These are phyloP conservation scores for Eucidaris tribuloides DNA, from an alignment of 35 echinoderm and acorn worm genomes.

Conservation along the genomic window DNA sequence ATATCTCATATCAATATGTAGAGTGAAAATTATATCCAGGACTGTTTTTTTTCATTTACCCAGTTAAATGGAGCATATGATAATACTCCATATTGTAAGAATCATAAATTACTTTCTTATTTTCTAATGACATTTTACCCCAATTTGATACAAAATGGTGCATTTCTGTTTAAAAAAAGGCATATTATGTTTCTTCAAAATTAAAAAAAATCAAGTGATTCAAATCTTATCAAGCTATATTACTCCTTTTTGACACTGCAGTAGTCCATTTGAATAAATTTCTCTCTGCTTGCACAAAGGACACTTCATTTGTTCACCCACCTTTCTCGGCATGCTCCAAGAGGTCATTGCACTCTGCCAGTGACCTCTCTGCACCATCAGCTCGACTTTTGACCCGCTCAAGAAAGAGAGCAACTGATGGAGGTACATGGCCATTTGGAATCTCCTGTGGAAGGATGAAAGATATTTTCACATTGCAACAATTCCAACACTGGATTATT, in stretches of 20 bases:
- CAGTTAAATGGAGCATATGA: too few relatives aligned
- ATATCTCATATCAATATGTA: too few relatives aligned
- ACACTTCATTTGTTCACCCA: not conserved
- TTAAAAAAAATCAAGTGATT: not conserved
- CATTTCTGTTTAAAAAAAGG: not conserved
- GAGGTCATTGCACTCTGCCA: slow-evolving; percentile 68
- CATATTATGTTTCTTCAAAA: not conserved
- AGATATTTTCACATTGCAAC: not conserved
- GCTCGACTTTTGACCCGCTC: slow-evolving; percentile 55
- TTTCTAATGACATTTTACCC: not conserved
- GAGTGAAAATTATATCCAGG: too few relatives aligned
- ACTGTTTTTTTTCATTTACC: too few relatives aligned
- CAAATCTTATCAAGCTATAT: not conserved
- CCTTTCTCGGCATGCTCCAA: slow-evolving; percentile 9
- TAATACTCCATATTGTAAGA: too few relatives aligned
- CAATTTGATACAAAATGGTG: not conserved
- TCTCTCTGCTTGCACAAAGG: not conserved
- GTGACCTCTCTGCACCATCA: slow-evolving; percentile 44
- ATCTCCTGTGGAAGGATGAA: slow-evolving; percentile 6
- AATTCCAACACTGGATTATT: not conserved
- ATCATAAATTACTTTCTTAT: too few relatives aligned
- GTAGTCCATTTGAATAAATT: not conserved
- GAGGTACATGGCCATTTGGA: slow-evolving; percentile 46
- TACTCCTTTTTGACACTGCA: not conserved
- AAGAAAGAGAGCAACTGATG: slow-evolving; percentile 50